phyloP scores from a whole-genome alignment of 2,888 invertebrate species.

The Agriopis marginaria region DNA sequence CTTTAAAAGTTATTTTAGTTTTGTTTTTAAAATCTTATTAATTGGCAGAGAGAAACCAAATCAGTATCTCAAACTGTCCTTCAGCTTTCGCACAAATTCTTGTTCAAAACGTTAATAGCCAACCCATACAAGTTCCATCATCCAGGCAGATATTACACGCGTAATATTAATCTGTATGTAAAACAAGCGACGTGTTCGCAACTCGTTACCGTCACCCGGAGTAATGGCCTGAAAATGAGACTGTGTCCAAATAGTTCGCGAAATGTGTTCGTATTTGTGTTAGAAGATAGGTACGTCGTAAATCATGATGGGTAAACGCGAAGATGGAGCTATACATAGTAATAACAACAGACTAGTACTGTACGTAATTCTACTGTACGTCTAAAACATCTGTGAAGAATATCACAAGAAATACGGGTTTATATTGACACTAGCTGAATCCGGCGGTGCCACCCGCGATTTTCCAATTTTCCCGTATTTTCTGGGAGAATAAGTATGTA shows the following conservation, averaged over 20 bases:
- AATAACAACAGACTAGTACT: background rate
- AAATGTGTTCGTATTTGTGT: constrained; percentile 17
- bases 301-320: background rate
- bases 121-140: background rate
- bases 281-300: constrained; percentile 3
- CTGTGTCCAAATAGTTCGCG: constrained; percentile 26
- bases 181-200: constrained; percentile 31
- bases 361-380: too few species aligned
- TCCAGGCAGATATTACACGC: constrained; percentile 10
- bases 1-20: too few species aligned
- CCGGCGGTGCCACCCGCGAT: too few species aligned
- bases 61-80: background rate
- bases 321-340: background rate
- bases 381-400: too few species aligned
- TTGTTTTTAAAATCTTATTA: too few species aligned
- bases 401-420: too few species aligned
- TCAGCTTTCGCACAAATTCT: background rate
- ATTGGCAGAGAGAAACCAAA: too few species aligned
- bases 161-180: constrained; percentile 38
- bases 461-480: too few species aligned
- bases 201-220: constrained; percentile 34
- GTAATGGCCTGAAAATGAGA: constrained; percentile 44
- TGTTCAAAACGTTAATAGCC: background rate
- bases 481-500: too few species aligned
- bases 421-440: too few species aligned